Base-by-base conservation (phyloP, 64 coral and sea anemone genomes). In the Cladopsammia gracilis region DNA sequence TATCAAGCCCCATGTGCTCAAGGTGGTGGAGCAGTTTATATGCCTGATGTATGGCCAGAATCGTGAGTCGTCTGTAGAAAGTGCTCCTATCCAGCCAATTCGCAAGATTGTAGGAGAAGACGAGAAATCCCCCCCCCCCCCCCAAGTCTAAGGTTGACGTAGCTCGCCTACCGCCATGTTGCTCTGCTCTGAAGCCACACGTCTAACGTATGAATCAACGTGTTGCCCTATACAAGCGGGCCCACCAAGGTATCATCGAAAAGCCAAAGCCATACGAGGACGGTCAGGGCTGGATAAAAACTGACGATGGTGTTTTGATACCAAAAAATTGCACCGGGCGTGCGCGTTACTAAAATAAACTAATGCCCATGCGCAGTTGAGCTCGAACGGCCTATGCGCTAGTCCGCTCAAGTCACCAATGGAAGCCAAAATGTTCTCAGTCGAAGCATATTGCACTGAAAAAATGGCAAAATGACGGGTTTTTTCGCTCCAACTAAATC, bases 81-180 rank as follows among this genome's bases (percentile, higher is more conserved):
- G 20, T 47, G 90, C 52, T 48, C 10, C 79, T 19, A 53, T 58
- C 9, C 71, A 62, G 90, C 34, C 85, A 48, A 15, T 92, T 15
- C 34, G 57, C 3, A 92, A 92, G 54, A 85, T 92, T 67, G 59
- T 92, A 48, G 90, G 90, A 0, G 69, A 92, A 9, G 56, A 83
- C 23, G 25, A 92, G 65, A 52, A 76, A 44, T n/a, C n/a, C n/a
- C n/a, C n/a, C n/a, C n/a, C 78, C 85, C 10, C 85, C 69, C 43
- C 42, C 70, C 34, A 76, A 75, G 70, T 92, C 90, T 19, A 76
- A 92, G 19, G 79, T 85, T 71, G 90, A 92, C 42, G 25, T 92
- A 23, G 50, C 26, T 23, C 67, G 70, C 25, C 90, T 75, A 46
- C 87, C 87, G 3, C 90, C 48, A 6, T 85, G 90, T 45, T 70